phyloP scores from a whole-genome alignment of 1,140 invertebrate genomes.

The Penaeus indicus region DNA sequence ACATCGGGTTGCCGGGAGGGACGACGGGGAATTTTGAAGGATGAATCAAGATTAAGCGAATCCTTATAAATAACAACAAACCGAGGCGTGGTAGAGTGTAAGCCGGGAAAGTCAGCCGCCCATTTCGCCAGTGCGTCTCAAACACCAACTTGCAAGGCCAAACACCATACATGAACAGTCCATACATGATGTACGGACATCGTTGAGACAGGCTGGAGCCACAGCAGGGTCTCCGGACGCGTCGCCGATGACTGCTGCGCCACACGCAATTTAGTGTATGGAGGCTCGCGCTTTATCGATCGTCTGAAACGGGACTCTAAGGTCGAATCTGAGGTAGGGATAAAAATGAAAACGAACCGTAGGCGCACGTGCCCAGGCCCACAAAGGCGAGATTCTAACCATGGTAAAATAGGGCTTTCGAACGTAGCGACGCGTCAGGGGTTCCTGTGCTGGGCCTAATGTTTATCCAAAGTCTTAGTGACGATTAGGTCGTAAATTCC shows the following conservation, averaged over 20 bases:
- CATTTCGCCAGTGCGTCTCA: too few species aligned
- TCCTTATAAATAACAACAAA: too few species aligned
- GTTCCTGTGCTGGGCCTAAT: slow-evolving; percentile 53
- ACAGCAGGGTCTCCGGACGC: background rate
- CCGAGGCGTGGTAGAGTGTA: too few species aligned
- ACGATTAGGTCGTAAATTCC: slow-evolving; percentile 64
- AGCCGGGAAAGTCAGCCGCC: too few species aligned
- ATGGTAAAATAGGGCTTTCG: background rate
- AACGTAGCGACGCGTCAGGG: slow-evolving; percentile 11
- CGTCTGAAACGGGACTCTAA: slow-evolving; percentile 38
- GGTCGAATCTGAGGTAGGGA: slow-evolving; percentile 48
- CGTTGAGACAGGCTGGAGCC: background rate
- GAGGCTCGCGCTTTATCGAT: slow-evolving; percentile 51
- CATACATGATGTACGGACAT: too few species aligned
- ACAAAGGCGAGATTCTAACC: slow-evolving; percentile 1
- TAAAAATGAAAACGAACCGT: slow-evolving; percentile 50
- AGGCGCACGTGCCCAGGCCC: slow-evolving; percentile 34
- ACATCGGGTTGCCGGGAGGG: too few species aligned
- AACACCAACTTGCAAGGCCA: too few species aligned
- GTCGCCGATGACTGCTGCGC: slow-evolving; percentile 18
- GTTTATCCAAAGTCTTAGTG: slow-evolving; percentile 60
- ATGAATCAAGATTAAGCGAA: too few species aligned
- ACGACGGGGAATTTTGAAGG: too few species aligned
- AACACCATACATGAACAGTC: too few species aligned
- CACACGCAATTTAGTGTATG: slow-evolving; percentile 55